Conservation (phyloP, 1,140 invertebrate species). For the Thaumatotibia leucotreta region DNA sequence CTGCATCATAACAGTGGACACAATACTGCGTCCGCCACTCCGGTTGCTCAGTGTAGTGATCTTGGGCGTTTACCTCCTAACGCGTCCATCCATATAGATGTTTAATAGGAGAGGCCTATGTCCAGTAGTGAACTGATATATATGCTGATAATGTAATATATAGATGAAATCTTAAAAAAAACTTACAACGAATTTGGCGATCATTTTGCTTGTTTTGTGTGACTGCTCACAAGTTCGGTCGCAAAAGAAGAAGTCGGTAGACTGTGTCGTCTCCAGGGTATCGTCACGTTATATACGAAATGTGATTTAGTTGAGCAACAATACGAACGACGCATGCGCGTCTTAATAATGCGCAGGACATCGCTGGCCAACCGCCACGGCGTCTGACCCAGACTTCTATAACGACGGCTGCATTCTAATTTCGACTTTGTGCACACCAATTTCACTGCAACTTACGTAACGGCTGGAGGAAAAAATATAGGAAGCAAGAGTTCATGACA, state of each 20-base stretch:
- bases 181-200: conserved; percentile 78
- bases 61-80: no score
- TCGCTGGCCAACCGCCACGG: conserved; percentile 17
- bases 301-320: conserved; percentile 56
- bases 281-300: conserved; percentile 61
- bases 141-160: no score
- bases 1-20: no score
- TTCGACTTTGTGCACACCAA: conserved; percentile 50
- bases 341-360: conserved; percentile 50
- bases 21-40: no score
- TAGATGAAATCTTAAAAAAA: no score
- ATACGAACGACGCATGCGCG: conserved; percentile 28
- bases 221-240: conserved; percentile 60
- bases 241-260: conserved; percentile 40
- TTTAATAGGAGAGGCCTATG: no score
- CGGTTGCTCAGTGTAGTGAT: no score
- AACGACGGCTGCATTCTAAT: conserved; percentile 63
- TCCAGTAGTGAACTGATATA: no score
- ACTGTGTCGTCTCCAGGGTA: conserved; percentile 54
- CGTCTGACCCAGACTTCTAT: conserved; percentile 50
- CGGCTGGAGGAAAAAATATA: conserved; percentile 38
- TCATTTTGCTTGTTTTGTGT: conserved; percentile 74
- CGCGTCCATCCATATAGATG: no score
- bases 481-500: background rate
- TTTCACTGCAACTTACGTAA: conserved; percentile 69